Conservation (phyloP, 1,140 invertebrate genomes). For the Cyrtorhinus lividipennis region DNA sequence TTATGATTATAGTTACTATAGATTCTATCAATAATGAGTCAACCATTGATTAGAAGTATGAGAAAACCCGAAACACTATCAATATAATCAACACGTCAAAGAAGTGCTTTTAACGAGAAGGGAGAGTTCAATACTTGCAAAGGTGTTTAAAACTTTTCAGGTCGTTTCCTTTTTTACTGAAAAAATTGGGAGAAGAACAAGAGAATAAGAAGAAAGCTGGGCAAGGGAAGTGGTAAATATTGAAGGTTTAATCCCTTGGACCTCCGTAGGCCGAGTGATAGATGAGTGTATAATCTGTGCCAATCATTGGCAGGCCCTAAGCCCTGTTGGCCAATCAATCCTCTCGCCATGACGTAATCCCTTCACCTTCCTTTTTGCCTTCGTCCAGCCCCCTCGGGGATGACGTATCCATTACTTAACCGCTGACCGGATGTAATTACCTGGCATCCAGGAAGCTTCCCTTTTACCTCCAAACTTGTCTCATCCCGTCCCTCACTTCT, state of each 20-base stretch:
- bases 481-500: background rate
- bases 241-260: conserved; percentile 12
- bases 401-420: conserved; percentile 17
- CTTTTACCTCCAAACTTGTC: background rate
- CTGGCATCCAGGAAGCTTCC: background rate
- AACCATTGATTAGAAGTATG: no score
- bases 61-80: no score
- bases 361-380: conserved; percentile 15
- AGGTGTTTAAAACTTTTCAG: no score
- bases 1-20: no score
- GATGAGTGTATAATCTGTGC: conserved; percentile 17
- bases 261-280: background rate
- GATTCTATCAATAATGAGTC: no score
- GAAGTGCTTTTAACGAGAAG: no score
- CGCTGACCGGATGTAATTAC: conserved; percentile 16
- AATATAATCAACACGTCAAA: no score
- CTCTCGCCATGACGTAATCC: conserved; percentile 14
- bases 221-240: background rate
- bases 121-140: no score
- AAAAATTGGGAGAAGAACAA: no score
- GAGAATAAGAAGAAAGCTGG: background rate
- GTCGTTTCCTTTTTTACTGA: no score
- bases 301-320: conserved; percentile 11
- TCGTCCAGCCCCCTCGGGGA: background rate
- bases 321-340: conserved; percentile 16